These are phyloP conservation scores for Esox masquinongy DNA, from an alignment of 2,797 vertebrate genomes.

Conservation along the genomic window DNA sequence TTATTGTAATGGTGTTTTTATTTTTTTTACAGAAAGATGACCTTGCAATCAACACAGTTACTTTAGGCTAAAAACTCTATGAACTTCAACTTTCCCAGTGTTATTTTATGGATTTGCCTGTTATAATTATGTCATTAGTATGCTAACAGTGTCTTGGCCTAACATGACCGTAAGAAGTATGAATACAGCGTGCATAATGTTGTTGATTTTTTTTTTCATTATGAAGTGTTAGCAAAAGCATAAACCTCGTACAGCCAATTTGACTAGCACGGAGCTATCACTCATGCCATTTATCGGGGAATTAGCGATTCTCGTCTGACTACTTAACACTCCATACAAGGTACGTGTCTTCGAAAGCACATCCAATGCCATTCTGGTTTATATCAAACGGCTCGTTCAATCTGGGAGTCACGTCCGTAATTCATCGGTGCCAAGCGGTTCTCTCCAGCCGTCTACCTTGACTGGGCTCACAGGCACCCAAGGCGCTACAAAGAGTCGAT, in stretches of 20 bases:
- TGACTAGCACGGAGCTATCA: background rate
- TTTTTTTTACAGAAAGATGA: background rate
- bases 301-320: background rate
- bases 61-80: background rate
- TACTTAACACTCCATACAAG: background rate
- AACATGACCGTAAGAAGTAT: background rate
- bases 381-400: too few species aligned
- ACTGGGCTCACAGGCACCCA: too few species aligned
- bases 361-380: too few species aligned
- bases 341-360: too few species aligned
- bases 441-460: too few species aligned
- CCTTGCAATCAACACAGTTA: background rate
- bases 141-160: background rate
- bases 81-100: background rate
- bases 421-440: too few species aligned
- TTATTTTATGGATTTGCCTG: background rate
- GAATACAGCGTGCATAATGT: background rate
- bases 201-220: background rate
- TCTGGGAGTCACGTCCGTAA: too few species aligned
- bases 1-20: background rate
- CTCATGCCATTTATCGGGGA: background rate
- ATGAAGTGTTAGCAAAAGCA: background rate
- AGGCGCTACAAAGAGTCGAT: too few species aligned
- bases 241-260: background rate
- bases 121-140: background rate